Evolutionary conservation across 2,113 vertebrate genomes (phyloP).

Genomic region (Penelope pileata): DNA sequence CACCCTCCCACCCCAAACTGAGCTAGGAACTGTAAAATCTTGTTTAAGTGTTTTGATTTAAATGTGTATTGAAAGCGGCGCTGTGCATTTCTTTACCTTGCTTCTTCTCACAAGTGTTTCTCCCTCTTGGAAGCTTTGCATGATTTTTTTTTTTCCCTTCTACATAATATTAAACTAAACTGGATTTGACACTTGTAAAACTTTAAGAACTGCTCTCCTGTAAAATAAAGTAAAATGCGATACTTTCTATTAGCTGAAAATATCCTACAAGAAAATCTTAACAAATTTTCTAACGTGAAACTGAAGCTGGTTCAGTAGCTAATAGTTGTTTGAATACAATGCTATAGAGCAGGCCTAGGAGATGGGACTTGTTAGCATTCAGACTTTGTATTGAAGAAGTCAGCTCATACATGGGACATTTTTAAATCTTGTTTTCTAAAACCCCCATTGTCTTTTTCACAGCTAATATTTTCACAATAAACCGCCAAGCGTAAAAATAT

Average conservation of each 20-base stretch:
- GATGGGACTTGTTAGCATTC: background rate
- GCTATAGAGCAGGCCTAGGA: background rate
- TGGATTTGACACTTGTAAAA: background rate
- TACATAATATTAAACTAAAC: background rate
- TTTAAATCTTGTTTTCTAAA: conserved; percentile 52
- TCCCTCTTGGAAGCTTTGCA: background rate
- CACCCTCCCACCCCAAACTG: background rate
- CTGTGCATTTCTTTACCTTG: background rate
- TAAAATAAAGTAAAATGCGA: background rate
- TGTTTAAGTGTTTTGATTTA: background rate
- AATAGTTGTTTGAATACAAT: background rate
- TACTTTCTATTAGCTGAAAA: background rate
- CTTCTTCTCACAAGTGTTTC: background rate
- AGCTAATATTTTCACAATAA: conserved; percentile 54
- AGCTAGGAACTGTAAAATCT: background rate
- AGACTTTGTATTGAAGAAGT: background rate
- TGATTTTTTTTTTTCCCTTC: background rate
- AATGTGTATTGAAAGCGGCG: background rate
- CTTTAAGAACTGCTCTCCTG: conserved; percentile 28
- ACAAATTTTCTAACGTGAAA: background rate
- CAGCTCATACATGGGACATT: background rate
- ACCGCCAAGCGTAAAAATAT: conserved; percentile 48
- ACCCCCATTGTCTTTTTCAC: conserved; percentile 31
- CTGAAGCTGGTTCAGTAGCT: background rate
- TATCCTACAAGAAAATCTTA: background rate